phyloP scores from a whole-genome alignment of 1,140 invertebrate species.

The Drosophila guanche region DNA sequence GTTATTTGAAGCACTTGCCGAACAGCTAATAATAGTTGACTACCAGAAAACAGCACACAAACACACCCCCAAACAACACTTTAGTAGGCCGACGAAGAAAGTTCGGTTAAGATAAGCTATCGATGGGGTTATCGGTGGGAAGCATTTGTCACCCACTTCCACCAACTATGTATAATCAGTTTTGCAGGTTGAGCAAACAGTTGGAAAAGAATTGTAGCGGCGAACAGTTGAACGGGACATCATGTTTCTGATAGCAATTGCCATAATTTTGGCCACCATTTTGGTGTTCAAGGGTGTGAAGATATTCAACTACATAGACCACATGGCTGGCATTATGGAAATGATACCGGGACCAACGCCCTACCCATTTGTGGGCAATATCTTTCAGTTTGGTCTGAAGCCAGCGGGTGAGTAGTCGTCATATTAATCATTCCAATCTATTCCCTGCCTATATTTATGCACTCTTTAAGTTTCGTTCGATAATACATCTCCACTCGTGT shows the following conservation, averaged over 20 bases:
- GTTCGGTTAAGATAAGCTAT: conserved; percentile 50
- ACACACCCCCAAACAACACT: too few relatives aligned
- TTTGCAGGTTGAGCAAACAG: conserved; percentile 26
- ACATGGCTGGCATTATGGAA: conserved; percentile 80
- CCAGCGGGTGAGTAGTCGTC: conserved; percentile 64
- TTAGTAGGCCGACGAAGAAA: background rate
- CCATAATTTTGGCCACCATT: conserved; percentile 66
- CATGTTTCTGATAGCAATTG: conserved; percentile 70
- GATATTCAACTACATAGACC: conserved; percentile 76
- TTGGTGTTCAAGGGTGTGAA: conserved; percentile 72
- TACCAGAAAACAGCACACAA: conserved; percentile 15
- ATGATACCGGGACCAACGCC: conserved; percentile 80
- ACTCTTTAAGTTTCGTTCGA: conserved; percentile 31
- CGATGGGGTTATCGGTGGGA: conserved; percentile 37
- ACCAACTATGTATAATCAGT: conserved; percentile 13
- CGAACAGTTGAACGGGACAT: conserved; percentile 20
- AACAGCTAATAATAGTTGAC: conserved; percentile 10
- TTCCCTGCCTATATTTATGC: conserved; percentile 66
- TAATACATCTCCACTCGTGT: background rate
- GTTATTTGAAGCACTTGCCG: conserved; percentile 9
- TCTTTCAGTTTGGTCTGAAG: conserved; percentile 79
- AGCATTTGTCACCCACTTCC: conserved; percentile 24
- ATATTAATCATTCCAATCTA: background rate
- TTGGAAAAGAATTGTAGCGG: conserved; percentile 24
- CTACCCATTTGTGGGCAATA: conserved; percentile 76